phyloP scores from a whole-genome alignment of 2,113 vertebrate species.

The Ginglymostoma cirratum region DNA sequence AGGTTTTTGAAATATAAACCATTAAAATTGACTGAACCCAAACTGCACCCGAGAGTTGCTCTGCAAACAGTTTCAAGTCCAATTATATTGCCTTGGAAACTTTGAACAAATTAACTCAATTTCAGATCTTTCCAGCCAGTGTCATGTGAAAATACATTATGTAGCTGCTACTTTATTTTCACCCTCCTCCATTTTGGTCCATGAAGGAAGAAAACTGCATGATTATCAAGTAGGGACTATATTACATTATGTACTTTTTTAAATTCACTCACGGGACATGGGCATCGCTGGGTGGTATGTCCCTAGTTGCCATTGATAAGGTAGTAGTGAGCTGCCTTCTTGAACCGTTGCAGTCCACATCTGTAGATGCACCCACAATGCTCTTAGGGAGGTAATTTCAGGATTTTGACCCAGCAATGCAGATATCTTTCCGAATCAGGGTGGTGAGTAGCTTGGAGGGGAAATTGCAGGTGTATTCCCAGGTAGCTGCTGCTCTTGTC shows the following conservation, averaged over 20 bases:
- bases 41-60: not conserved
- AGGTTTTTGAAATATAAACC: not conserved
- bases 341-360: too few species aligned
- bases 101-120: not conserved
- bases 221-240: not conserved
- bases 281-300: too few species aligned
- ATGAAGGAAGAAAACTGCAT: not conserved
- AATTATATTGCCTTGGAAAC: not conserved
- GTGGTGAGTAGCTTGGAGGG: too few species aligned
- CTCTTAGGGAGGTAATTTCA: too few species aligned
- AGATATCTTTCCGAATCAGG: too few species aligned
- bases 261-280: too few species aligned
- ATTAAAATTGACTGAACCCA: not conserved
- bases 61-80: not conserved
- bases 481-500: too few species aligned
- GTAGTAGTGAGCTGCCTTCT: too few species aligned
- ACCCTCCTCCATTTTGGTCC: not conserved
- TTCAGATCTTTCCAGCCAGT: not conserved
- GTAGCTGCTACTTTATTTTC: not conserved
- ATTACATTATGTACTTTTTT: not conserved
- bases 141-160: not conserved
- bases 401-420: too few species aligned
- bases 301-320: too few species aligned
- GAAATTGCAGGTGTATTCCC: too few species aligned
- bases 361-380: too few species aligned